These are phyloP conservation scores for Brachypodius melanocephalos DNA, from an alignment of 2,113 vertebrate genomes.

Conservation along the genomic window DNA sequence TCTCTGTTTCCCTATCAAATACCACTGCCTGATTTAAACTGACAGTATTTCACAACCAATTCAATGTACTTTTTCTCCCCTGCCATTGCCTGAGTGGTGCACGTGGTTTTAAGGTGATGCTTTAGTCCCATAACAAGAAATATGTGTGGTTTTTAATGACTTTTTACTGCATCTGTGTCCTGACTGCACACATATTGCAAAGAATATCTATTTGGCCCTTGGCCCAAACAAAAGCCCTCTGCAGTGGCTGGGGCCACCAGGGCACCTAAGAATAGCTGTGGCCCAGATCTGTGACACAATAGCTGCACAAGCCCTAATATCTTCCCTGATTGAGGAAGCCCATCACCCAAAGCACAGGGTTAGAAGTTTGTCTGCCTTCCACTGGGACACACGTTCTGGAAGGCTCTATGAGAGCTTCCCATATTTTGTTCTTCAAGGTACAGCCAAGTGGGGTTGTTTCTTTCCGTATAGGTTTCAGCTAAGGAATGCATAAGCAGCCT, in stretches of 20 bases:
- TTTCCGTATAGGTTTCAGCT: background rate
- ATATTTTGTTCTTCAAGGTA: background rate
- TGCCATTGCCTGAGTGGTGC: background rate
- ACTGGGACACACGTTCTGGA: accelerated
- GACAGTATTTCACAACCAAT: background rate
- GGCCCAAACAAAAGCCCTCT: background rate
- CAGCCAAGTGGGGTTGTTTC: background rate
- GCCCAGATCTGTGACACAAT: background rate
- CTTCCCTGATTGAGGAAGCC: background rate
- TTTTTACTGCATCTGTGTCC: background rate
- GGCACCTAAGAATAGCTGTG: background rate
- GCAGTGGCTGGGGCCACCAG: background rate
- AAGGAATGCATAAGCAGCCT: background rate
- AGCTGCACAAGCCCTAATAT: background rate
- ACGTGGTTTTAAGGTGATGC: background rate
- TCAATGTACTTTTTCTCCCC: background rate
- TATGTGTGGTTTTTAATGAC: background rate
- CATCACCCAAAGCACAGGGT: background rate
- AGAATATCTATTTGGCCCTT: background rate
- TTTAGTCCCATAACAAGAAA: background rate
- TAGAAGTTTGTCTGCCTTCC: background rate
- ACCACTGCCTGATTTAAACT: background rate
- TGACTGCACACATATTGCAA: background rate
- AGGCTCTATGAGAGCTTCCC: background rate
- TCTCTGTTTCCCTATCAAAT: background rate